These are phyloP conservation scores for Heliothis peltigera DNA, from an alignment of 2,888 invertebrate genomes.

Conservation along the genomic window DNA sequence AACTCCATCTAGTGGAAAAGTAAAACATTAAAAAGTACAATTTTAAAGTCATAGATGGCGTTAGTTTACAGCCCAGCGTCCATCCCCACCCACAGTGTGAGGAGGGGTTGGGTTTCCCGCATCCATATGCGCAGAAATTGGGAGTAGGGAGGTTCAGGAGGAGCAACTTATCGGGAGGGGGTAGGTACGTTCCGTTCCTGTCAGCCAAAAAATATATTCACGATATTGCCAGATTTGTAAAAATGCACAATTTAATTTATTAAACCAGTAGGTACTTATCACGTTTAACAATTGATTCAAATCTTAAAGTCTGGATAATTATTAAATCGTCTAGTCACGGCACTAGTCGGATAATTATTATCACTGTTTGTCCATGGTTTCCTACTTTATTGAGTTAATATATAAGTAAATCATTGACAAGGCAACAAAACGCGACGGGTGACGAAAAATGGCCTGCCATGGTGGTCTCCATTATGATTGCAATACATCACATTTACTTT, in stretches of 20 bases:
- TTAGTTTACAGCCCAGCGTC: neutral
- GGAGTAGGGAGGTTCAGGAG: slow-evolving; percentile 17
- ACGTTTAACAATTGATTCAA: too few relatives aligned
- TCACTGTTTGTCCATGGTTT: too few relatives aligned
- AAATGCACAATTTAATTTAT: slow-evolving; percentile 1
- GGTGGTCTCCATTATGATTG: too few relatives aligned
- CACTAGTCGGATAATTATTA: too few relatives aligned
- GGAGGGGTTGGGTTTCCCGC: neutral
- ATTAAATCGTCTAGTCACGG: too few relatives aligned
- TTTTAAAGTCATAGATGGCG: slow-evolving; percentile 26
- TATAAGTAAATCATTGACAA: too few relatives aligned
- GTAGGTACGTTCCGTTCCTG: slow-evolving; percentile 15
- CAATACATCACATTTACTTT: too few relatives aligned
- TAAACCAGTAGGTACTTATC: neutral
- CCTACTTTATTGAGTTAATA: too few relatives aligned
- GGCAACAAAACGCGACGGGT: too few relatives aligned
- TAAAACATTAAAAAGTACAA: neutral
- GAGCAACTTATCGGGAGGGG: slow-evolving; percentile 6
- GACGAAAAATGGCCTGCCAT: too few relatives aligned
- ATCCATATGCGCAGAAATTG: slow-evolving; percentile 20
- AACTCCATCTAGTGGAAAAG: slow-evolving; percentile 20
- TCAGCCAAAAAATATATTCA: slow-evolving; percentile 16
- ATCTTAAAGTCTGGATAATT: neutral
- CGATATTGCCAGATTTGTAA: slow-evolving; percentile 7
- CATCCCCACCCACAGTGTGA: neutral